Evolutionary conservation across 2,113 vertebrate species (phyloP).

Genomic region (Chloebia gouldiae): DNA sequence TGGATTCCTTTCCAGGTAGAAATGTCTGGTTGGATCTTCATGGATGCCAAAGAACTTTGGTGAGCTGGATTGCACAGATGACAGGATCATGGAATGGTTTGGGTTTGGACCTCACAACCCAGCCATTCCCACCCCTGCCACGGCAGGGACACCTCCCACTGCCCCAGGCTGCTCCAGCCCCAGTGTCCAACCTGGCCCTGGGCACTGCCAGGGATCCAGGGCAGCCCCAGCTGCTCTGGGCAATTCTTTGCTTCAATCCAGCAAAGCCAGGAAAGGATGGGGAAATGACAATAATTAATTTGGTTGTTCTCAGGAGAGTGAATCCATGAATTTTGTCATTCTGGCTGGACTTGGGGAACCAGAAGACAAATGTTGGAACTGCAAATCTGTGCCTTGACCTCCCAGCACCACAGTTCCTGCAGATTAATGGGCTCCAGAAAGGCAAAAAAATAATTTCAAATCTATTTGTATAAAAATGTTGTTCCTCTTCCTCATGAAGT

Average conservation of each 20-base stretch:
- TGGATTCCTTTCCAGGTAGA: background rate
- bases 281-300: background rate
- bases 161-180: background rate
- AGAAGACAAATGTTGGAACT: background rate
- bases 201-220: background rate
- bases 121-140: background rate
- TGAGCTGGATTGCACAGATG: background rate
- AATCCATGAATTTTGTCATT: background rate
- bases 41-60: background rate
- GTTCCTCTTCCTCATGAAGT: background rate
- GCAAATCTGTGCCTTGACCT: background rate
- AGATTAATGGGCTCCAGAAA: background rate
- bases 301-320: background rate
- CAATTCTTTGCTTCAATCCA: background rate
- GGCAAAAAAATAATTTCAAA: background rate
- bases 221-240: background rate
- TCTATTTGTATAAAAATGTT: background rate
- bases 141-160: background rate
- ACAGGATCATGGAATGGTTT: background rate
- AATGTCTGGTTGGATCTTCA: background rate
- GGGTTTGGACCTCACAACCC: fast-evolving
- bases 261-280: background rate
- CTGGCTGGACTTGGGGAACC: background rate
- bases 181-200: background rate
- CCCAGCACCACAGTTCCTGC: background rate